phyloP scores from a whole-genome alignment of 2,113 vertebrate genomes.

The Peromyscus leucopus region DNA sequence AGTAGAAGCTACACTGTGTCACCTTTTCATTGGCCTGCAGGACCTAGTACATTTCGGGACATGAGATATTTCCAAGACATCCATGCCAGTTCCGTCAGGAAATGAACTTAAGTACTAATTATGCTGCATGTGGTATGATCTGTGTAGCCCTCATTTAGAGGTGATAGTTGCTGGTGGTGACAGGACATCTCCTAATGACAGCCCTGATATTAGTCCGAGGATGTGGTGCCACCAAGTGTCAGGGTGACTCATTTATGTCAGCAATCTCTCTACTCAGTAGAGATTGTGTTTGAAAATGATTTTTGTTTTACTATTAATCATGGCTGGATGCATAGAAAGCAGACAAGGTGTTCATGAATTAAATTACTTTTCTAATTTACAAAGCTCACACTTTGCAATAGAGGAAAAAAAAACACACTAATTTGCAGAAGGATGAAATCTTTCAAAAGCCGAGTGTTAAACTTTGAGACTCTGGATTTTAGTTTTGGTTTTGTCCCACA shows the following conservation, averaged over 20 bases:
- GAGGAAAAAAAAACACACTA: neutral
- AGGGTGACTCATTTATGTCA: constrained; percentile 60
- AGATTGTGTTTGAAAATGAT: constrained; percentile 46
- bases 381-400: neutral
- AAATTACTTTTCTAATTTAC: constrained; percentile 10
- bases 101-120: neutral
- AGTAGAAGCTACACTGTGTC: neutral
- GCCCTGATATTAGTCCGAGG: constrained; percentile 69
- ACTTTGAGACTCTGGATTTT: neutral
- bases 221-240: constrained; percentile 79
- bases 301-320: neutral
- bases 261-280: constrained; percentile 63
- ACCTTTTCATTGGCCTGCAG: neutral
- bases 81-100: neutral
- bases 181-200: neutral
- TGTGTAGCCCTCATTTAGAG: neutral
- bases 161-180: neutral
- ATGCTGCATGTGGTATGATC: neutral
- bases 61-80: neutral
- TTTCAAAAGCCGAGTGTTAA: neutral
- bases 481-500: neutral
- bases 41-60: neutral
- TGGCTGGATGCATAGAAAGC: constrained; percentile 6
- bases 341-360: neutral
- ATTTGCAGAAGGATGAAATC: neutral